phyloP scores from a whole-genome alignment of 2,113 vertebrate species.

The Gadus chalcogrammus region DNA sequence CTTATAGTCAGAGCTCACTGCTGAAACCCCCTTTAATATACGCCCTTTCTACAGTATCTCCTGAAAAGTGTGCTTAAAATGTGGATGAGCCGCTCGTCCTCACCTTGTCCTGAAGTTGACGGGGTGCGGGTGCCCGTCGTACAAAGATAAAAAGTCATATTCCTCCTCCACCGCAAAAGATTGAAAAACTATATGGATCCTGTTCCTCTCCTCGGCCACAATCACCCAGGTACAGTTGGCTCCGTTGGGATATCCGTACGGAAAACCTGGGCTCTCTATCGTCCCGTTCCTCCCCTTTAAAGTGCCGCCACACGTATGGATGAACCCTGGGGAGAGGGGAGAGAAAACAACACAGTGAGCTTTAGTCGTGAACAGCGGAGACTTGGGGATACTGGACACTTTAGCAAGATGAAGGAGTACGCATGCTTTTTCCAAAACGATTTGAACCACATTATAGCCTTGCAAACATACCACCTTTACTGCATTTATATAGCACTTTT shows the following conservation, averaged over 20 bases:
- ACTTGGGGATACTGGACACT: too few species aligned
- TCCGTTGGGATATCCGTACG: conserved; percentile 98
- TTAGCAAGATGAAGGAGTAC: too few species aligned
- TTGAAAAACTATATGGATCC: conserved; percentile 98
- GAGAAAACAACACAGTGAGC: neutral
- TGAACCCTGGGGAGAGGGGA: conserved; percentile 80
- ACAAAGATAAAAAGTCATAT: conserved; percentile 98
- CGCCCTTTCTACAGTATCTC: conserved; percentile 14
- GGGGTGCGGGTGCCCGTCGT: conserved; percentile 94
- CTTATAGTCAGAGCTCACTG: conserved; percentile 25
- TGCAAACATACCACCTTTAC: too few species aligned
- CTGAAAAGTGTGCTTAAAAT: conserved; percentile 25
- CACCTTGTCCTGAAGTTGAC: conserved; percentile 95
- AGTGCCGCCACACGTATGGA: conserved; percentile 96
- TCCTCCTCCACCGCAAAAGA: conserved; percentile 99
- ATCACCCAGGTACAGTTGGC: conserved; percentile 99
- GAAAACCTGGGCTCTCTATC: conserved; percentile 98
- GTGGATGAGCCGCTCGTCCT: conserved; percentile 46
- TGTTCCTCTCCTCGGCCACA: conserved; percentile 91
- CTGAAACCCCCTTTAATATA: conserved; percentile 15
- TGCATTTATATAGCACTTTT: too few species aligned
- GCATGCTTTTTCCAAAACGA: too few species aligned
- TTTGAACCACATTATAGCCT: too few species aligned
- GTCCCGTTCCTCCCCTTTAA: conserved; percentile 97
- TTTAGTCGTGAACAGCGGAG: too few species aligned